Conservation (phyloP, 2,888 invertebrate species). For the Branchipolynoe longqiensis region DNA sequence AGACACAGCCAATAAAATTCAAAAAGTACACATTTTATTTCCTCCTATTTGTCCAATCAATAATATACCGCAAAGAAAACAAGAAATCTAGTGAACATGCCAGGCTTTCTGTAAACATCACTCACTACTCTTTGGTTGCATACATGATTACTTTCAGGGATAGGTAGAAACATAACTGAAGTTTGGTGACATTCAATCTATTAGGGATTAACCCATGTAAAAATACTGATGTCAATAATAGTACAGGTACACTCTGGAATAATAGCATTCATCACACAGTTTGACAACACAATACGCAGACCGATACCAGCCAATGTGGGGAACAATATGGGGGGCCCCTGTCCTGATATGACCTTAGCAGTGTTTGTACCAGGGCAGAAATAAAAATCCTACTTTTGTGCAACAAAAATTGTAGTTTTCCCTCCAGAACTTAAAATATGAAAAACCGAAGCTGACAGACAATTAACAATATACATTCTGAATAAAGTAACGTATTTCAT, state of each 20-base stretch:
- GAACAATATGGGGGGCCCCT: too few species aligned
- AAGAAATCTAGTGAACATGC: constrained; percentile 37
- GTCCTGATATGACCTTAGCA: too few species aligned
- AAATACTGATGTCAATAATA: constrained; percentile 10
- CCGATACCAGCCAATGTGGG: background rate
- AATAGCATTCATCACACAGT: constrained; percentile 23
- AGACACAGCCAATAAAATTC: constrained; percentile 12
- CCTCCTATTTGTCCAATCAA: constrained; percentile 3
- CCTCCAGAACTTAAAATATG: too few species aligned
- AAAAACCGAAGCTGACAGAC: too few species aligned
- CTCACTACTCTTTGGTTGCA: constrained; percentile 35
- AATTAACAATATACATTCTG: too few species aligned
- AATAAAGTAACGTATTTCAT: too few species aligned
- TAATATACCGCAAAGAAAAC: constrained; percentile 35
- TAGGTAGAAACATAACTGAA: background rate
- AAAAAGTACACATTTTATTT: constrained; percentile 54
- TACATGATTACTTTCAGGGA: background rate
- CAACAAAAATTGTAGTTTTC: too few species aligned
- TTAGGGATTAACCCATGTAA: background rate
- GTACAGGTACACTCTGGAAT: background rate
- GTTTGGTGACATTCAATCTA: constrained; percentile 34
- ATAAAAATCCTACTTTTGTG: too few species aligned
- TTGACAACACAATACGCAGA: background rate
- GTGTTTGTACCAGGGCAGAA: background rate
- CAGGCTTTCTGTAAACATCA: background rate